phyloP scores from a whole-genome alignment of 2,888 invertebrate species.

The Sinohyriopsis cumingii region DNA sequence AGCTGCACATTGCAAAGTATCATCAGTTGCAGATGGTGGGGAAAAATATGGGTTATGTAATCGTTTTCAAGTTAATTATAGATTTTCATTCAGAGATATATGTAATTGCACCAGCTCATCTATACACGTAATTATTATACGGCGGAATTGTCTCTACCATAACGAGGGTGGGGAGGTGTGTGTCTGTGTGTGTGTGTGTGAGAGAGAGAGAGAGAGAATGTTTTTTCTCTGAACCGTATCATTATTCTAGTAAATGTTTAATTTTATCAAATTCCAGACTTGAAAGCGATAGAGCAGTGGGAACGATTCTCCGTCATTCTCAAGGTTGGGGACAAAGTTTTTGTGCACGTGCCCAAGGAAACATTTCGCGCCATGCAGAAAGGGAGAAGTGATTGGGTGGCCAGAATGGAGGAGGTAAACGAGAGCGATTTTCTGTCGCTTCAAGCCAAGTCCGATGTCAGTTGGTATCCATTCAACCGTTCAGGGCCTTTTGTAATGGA shows the following conservation, averaged over 20 bases:
- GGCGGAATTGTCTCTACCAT: not conserved
- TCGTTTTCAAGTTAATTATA: too few species aligned
- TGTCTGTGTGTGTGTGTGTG: too few species aligned
- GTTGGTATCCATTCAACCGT: too few species aligned
- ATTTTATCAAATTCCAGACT: too few species aligned
- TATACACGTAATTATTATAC: not conserved
- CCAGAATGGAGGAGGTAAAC: constrained; percentile 83
- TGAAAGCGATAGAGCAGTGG: not conserved
- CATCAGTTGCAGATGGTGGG: too few species aligned
- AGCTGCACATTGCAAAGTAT: too few species aligned
- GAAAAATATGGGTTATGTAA: too few species aligned
- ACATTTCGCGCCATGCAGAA: constrained; percentile 83
- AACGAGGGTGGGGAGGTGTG: not conserved
- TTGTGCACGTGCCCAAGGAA: constrained; percentile 81
- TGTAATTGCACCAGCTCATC: too few species aligned
- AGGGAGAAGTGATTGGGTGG: constrained; percentile 92
- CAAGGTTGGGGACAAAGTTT: constrained; percentile 86
- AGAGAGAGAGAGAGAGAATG: too few species aligned
- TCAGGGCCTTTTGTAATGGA: too few species aligned
- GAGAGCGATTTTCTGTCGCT: not conserved
- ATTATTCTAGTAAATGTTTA: too few species aligned
- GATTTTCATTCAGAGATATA: too few species aligned
- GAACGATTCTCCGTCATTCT: constrained; percentile 70
- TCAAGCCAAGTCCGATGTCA: not conserved
- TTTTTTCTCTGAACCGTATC: not conserved